Base-by-base conservation (phyloP, 1,140 invertebrate genomes). In the Stenopsyche tienmushanensis region DNA sequence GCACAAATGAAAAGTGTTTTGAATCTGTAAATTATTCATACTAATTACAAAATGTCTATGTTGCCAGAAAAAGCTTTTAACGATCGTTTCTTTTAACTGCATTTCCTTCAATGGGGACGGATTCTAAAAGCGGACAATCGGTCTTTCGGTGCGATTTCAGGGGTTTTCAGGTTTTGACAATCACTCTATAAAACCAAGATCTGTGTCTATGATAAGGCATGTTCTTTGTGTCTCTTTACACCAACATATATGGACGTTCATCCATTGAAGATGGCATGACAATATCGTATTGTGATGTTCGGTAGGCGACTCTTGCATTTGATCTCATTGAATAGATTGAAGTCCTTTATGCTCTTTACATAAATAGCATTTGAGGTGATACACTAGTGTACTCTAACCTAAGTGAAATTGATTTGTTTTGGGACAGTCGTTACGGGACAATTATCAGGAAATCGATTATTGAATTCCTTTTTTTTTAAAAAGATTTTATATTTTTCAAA, bases 401-500 rank as follows among this genome's bases (percentile, higher is more conserved):
- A 34, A 13, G 44, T 20, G 26, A 29, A 60, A 60, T 47, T 44
- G 24, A 60, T 60, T 60, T 24, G 57, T 47, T 60, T 60, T 26
- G n/a, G 29, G 39, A 13, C 8, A 13, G 39, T 2, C 1, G 13
- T 60, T 53, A 17, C 50, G 5, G 13, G 13, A 34, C 13, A 34
- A 34, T 34, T 7, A 13, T 34, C 29, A 7, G 5, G 29, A 34
- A 42, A 42, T 42, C 39, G 13, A 42, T 20, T 2, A n/a, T 34
- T 13, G 29, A 5, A 34, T 34, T 34, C 13, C 29, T 7, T 34
- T 5, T 13, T 7, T 5, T 34, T 34, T 34, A 34, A 34, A 5
- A 34, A 34, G 29, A 34, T 7, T 7, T 34, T 34, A 34, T 34
- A 34, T 13, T 5, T 34, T n/a, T n/a, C n/a, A 34, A 34, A 5